Evolutionary conservation across 92 coral and sea anemone genomes (phyloP).

Genomic region (Pocillopora grandis): DNA sequence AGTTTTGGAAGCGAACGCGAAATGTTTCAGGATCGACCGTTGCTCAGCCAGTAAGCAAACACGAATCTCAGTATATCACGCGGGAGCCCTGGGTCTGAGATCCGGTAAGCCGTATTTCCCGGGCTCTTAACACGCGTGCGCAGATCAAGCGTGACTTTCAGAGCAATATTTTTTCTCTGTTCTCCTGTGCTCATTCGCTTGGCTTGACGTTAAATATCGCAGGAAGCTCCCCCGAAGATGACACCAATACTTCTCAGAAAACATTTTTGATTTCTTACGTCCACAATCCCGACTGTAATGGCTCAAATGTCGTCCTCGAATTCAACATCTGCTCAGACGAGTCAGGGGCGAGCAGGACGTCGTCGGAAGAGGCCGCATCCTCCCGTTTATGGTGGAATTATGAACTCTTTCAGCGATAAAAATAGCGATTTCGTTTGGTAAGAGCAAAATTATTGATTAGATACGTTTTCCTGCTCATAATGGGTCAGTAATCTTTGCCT

Average conservation of each 20-base stretch:
- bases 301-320: slow-evolving; percentile 45
- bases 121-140: slow-evolving; percentile 25
- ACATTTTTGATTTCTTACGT: neutral
- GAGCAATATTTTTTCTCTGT: slow-evolving; percentile 3
- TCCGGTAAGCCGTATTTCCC: neutral
- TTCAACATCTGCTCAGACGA: slow-evolving; percentile 50
- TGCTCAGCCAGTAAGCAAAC: too few species aligned
- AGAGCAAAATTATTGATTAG: slow-evolving; percentile 15
- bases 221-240: neutral
- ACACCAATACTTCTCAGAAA: neutral
- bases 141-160: slow-evolving; percentile 15
- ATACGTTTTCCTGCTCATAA: neutral
- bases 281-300: slow-evolving; percentile 5
- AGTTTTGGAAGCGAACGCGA: too few species aligned
- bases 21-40: too few species aligned
- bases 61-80: too few species aligned
- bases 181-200: neutral
- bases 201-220: neutral
- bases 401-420: slow-evolving; percentile 93
- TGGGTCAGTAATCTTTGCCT: neutral
- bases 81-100: too few species aligned
- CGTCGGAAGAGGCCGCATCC: slow-evolving; percentile 99
- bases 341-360: slow-evolving; percentile 77
- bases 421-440: slow-evolving; percentile 98
- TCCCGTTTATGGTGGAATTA: slow-evolving; percentile 94